phyloP scores from a whole-genome alignment of 2,888 invertebrate species.

The Amaurobius ferox region DNA sequence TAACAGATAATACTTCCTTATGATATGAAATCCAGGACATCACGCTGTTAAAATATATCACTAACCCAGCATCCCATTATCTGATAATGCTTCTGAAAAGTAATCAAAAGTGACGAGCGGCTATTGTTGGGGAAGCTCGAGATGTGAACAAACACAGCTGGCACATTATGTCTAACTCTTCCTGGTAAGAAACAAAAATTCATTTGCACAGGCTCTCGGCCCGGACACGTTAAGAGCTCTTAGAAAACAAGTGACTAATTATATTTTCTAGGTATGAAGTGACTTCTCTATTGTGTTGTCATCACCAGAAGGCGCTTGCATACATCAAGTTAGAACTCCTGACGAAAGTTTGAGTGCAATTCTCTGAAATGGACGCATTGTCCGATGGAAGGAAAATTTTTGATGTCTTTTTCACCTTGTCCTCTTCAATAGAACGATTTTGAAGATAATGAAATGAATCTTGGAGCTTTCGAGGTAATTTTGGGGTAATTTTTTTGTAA shows the following conservation, averaged over 20 bases:
- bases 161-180: neutral
- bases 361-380: neutral
- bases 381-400: neutral
- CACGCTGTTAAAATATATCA: too few relatives aligned
- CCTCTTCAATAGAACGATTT: neutral
- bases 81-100: too few relatives aligned
- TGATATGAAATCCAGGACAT: too few relatives aligned
- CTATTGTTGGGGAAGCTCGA: too few relatives aligned
- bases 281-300: neutral
- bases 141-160: neutral
- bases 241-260: neutral
- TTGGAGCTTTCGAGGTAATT: neutral
- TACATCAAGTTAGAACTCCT: neutral
- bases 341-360: neutral
- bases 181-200: neutral
- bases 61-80: too few relatives aligned
- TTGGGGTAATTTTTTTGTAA: neutral
- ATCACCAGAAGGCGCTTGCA: neutral
- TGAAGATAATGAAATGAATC: constrained; percentile 1
- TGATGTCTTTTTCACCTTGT: neutral
- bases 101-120: neutral
- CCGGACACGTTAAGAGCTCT: neutral
- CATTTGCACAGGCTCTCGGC: neutral
- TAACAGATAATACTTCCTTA: too few relatives aligned
- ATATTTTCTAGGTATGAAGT: neutral